These are phyloP conservation scores for Gobiocypris rarus DNA, from an alignment of 2,113 vertebrate species.

Conservation along the genomic window DNA sequence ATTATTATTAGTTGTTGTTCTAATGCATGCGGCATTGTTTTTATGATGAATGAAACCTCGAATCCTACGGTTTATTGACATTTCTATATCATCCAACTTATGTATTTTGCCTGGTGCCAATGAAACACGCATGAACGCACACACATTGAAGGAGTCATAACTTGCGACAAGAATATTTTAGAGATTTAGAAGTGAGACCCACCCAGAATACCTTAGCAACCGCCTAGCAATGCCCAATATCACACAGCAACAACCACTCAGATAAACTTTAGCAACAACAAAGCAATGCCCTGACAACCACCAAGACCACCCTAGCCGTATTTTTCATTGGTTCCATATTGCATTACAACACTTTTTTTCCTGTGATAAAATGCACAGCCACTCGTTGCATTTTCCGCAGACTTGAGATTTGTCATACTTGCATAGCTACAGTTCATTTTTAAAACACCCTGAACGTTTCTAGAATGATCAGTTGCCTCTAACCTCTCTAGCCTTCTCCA, in stretches of 20 bases:
- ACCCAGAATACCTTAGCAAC: not conserved
- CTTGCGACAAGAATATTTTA: not conserved
- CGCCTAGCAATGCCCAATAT: not conserved
- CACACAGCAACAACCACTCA: not conserved
- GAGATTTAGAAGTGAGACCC: not conserved
- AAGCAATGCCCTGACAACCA: not conserved
- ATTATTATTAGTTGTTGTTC: not conserved
- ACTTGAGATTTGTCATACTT: not conserved
- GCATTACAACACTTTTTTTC: not conserved
- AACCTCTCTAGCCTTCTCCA: conserved; percentile 93
- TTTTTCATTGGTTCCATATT: not conserved
- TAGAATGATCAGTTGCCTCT: not conserved
- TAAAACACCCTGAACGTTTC: not conserved
- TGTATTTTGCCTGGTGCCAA: not conserved
- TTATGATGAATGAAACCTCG: not conserved
- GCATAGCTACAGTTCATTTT: not conserved
- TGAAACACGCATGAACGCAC: not conserved
- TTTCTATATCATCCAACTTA: not conserved
- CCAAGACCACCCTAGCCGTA: not conserved
- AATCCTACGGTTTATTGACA: not conserved
- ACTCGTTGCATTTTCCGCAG: not conserved
- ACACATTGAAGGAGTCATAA: not conserved
- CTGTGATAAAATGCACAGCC: not conserved
- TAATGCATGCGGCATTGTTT: not conserved
- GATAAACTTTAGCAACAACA: not conserved